Percentiles rank a stretch among this genome's conserved stretches.
These are phyloP conservation scores for Esox niger DNA, from an alignment of 2,113 vertebrate genomes.

Conservation along the genomic window DNA sequence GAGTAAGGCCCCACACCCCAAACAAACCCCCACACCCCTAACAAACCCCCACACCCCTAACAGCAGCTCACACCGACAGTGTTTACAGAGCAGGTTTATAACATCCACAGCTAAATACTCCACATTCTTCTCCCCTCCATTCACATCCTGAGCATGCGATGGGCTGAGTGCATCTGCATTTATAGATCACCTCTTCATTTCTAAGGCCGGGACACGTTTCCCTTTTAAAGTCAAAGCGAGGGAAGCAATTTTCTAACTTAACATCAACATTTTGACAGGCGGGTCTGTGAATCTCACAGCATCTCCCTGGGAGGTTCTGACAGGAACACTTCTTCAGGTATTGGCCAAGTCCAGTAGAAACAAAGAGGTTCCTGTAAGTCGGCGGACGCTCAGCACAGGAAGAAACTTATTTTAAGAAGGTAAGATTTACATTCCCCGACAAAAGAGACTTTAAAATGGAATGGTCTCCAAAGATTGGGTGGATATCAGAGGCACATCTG, in stretches of 20 bases:
- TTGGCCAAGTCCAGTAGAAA: conserved; percentile 12
- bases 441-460: conserved; percentile 32
- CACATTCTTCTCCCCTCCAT: conserved; percentile 50
- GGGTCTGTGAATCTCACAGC: conserved; percentile 33
- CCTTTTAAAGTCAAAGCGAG: conserved; percentile 54
- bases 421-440: conserved; percentile 5
- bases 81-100: conserved; percentile 54
- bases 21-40: neutral
- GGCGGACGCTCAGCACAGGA: conserved; percentile 39
- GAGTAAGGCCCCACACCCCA: neutral
- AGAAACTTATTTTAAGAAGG: conserved; percentile 28
- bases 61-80: conserved; percentile 25
- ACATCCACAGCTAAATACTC: conserved; percentile 34
- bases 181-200: conserved; percentile 50
- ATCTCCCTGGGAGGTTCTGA: conserved; percentile 18
- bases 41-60: neutral
- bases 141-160: conserved; percentile 27
- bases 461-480: conserved; percentile 36
- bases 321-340: neutral
- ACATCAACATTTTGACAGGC: conserved; percentile 67
- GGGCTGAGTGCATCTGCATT: conserved; percentile 41
- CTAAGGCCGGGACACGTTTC: conserved; percentile 48
- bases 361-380: conserved; percentile 7
- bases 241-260: conserved; percentile 51
- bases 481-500: conserved; percentile 19